phyloP scores from a whole-genome alignment of 1,140 invertebrate species.

The Lepidurus couesii region DNA sequence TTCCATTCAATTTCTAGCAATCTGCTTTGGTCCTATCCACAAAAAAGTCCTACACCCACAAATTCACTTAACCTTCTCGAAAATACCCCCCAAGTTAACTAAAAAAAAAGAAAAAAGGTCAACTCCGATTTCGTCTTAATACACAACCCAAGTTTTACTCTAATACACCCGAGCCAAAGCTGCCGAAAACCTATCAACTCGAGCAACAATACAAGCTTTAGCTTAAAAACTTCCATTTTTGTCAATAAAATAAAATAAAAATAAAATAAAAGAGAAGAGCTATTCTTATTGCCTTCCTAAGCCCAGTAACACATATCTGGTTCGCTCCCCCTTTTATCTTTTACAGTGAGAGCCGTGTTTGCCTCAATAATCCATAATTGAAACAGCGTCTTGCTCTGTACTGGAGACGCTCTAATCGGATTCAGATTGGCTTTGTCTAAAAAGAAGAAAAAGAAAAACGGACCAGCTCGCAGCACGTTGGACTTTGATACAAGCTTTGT shows the following conservation, averaged over 20 bases:
- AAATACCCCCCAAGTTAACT: too few species aligned
- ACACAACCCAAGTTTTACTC: too few species aligned
- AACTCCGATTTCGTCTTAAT: too few species aligned
- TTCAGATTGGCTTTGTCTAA: neutral
- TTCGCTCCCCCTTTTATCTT: neutral
- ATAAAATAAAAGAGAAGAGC: neutral
- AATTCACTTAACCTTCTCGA: neutral
- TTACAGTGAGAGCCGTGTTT: neutral
- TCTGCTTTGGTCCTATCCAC: neutral
- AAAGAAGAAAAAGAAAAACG: neutral
- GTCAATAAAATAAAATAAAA: too few species aligned
- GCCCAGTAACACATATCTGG: neutral
- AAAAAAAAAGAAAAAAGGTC: too few species aligned
- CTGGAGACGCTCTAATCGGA: neutral
- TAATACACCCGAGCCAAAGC: too few species aligned
- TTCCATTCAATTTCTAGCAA: neutral
- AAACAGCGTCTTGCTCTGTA: neutral
- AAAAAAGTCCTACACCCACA: neutral
- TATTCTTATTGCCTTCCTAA: neutral
- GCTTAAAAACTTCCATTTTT: too few species aligned
- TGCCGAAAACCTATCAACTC: too few species aligned
- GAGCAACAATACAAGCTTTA: too few species aligned
- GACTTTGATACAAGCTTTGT: too few species aligned
- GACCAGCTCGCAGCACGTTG: neutral
- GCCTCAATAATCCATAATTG: constrained; percentile 22